Evolutionary conservation across 2,797 vertebrate species (phyloP).

Genomic region (Emydoidea blandingii): DNA sequence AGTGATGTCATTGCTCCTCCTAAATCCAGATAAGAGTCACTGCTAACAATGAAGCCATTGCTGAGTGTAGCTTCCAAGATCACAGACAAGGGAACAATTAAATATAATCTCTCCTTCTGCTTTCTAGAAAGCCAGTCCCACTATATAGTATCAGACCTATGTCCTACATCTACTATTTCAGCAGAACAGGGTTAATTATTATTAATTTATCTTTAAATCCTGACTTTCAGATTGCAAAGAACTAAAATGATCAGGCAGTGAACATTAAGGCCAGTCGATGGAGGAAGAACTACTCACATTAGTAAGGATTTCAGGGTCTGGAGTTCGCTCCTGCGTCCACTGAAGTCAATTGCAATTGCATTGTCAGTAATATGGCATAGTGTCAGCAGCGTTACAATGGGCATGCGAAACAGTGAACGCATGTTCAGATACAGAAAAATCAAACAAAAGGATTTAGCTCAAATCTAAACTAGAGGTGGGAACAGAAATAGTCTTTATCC

Average conservation of each 20-base stretch:
- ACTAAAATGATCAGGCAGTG: neutral
- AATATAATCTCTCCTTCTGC: neutral
- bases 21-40: neutral
- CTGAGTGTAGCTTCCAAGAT: neutral
- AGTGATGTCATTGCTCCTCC: neutral
- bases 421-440: neutral
- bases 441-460: neutral
- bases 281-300: neutral
- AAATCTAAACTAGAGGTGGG: neutral
- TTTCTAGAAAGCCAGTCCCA: neutral
- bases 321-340: neutral
- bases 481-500: neutral
- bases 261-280: neutral
- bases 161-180: neutral
- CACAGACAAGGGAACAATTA: neutral
- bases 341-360: accelerated
- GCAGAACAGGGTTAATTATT: neutral
- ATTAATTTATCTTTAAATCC: neutral
- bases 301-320: neutral
- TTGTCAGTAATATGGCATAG: accelerated
- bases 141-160: accelerated
- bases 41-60: neutral
- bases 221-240: neutral
- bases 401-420: neutral
- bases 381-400: neutral